A percentile compares a stretch with the other conserved stretches of the same genome.
Conservation (phyloP, 37 sponge, comb jelly and placozoan species). For the Cliona cf. orientalis region DNA sequence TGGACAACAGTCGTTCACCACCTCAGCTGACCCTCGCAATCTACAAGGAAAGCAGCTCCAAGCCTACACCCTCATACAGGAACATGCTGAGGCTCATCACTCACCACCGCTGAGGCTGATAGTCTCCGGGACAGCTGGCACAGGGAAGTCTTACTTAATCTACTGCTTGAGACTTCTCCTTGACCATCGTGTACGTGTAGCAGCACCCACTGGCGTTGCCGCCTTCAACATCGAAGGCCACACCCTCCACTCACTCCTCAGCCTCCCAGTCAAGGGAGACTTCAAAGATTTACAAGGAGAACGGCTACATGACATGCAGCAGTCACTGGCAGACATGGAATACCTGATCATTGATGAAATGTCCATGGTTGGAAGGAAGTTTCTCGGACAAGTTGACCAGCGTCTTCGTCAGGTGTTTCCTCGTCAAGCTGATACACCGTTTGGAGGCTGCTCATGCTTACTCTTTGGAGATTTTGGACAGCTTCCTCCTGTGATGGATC, state of each 20-base stretch:
- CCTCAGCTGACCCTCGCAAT: conserved; percentile 28
- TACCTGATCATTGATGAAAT: conserved; percentile 71
- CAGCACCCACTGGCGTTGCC: conserved; percentile 70
- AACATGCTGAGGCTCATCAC: not conserved
- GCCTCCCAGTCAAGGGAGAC: conserved; percentile 31
- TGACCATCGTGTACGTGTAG: conserved; percentile 11
- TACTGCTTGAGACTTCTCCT: conserved; percentile 52
- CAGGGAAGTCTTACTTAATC: conserved; percentile 55
- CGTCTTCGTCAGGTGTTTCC: conserved; percentile 56
- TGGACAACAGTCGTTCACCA: conserved; percentile 16
- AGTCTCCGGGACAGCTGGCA: conserved; percentile 53
- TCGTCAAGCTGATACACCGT: conserved; percentile 13
- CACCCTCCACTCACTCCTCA: conserved; percentile 56
- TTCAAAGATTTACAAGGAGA: conserved; percentile 49
- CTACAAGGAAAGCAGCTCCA: conserved; percentile 44
- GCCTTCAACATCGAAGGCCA: conserved; percentile 53
- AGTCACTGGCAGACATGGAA: conserved; percentile 31
- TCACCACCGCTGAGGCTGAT: conserved; percentile 27
- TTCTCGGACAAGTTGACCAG: conserved; percentile 55
- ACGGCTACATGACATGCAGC: conserved; percentile 30
- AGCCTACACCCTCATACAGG: conserved; percentile 46
- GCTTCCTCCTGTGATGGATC: too few species aligned
- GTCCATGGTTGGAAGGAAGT: conserved; percentile 57
- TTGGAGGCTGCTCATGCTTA: conserved; percentile 62
- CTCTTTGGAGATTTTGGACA: conserved; percentile 67